Evolutionary conservation across 1,140 invertebrate genomes (phyloP).

Genomic region (Drosophila santomea): DNA sequence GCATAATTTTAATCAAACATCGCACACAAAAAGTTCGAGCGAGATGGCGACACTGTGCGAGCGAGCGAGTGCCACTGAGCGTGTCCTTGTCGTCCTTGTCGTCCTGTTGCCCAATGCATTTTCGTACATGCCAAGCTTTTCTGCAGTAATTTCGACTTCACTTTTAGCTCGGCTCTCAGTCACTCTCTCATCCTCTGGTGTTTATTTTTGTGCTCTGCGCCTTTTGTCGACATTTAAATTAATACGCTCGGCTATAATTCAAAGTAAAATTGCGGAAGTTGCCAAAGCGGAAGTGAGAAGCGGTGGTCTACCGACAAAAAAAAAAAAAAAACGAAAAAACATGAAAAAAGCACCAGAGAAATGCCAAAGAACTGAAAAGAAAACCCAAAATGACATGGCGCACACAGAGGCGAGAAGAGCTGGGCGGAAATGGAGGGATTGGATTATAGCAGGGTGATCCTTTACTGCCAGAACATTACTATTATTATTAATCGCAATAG

Average conservation of each 20-base stretch:
- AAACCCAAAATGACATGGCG: constrained; percentile 48
- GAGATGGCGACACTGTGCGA: constrained; percentile 6
- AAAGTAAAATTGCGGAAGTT: constrained; percentile 84
- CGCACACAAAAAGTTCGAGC: constrained; percentile 49
- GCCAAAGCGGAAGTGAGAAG: constrained; percentile 83
- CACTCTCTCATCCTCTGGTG: constrained; percentile 23
- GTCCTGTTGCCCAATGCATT: constrained; percentile 30
- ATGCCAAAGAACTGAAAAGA: constrained; percentile 47
- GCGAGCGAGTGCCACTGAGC: constrained; percentile 2
- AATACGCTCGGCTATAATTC: constrained; percentile 83
- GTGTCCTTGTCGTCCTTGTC: constrained; percentile 6
- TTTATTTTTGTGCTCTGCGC: constrained; percentile 74
- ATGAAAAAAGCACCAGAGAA: constrained; percentile 19
- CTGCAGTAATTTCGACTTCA: constrained; percentile 43
- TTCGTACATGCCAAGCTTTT: constrained; percentile 21
- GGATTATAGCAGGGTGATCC: constrained; percentile 8
- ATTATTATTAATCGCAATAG: too few species aligned
- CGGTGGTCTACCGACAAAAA: constrained; percentile 56
- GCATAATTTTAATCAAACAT: constrained; percentile 82
- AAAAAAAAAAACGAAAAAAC: neutral
- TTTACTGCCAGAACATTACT: too few species aligned
- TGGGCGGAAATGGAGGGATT: constrained; percentile 8
- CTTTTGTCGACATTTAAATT: constrained; percentile 82
- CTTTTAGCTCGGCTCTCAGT: constrained; percentile 23
- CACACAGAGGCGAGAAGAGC: constrained; percentile 30